These are phyloP conservation scores for Bufo gargarizans DNA, from an alignment of 2,113 vertebrate genomes.

Conservation along the genomic window DNA sequence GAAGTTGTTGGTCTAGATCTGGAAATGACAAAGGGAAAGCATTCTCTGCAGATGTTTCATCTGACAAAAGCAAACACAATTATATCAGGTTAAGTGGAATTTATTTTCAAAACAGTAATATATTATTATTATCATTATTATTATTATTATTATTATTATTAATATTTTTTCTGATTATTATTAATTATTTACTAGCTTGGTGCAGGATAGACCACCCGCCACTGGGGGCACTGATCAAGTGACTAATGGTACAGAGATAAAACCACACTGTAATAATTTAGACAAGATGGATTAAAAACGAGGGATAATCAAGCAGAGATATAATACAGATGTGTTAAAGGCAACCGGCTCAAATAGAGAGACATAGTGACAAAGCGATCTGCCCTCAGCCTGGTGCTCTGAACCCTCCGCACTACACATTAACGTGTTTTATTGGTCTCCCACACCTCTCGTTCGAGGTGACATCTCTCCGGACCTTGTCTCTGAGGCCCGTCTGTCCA, in stretches of 20 bases:
- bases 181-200: neutral
- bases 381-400: too few relatives aligned
- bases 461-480: too few relatives aligned
- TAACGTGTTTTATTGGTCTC: too few relatives aligned
- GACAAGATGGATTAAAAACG: too few relatives aligned
- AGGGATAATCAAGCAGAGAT: too few relatives aligned
- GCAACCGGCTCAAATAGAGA: too few relatives aligned
- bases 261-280: too few relatives aligned
- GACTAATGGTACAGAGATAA: neutral
- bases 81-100: neutral
- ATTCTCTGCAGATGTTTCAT: slow-evolving; percentile 75
- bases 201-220: neutral
- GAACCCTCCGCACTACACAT: too few relatives aligned
- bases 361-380: too few relatives aligned
- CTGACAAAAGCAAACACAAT: slow-evolving; percentile 62
- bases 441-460: too few relatives aligned
- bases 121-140: neutral
- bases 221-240: neutral
- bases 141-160: neutral
- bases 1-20: slow-evolving; percentile 84
- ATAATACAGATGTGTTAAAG: too few relatives aligned
- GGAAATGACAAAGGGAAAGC: slow-evolving; percentile 76
- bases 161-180: neutral
- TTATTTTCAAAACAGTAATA: neutral
- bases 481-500: too few relatives aligned